Percentiles rank a stretch among this genome's conserved stretches.
These are phyloP conservation scores for Bombus pascuorum DNA, from an alignment of 1,140 invertebrate species.

Conservation along the genomic window DNA sequence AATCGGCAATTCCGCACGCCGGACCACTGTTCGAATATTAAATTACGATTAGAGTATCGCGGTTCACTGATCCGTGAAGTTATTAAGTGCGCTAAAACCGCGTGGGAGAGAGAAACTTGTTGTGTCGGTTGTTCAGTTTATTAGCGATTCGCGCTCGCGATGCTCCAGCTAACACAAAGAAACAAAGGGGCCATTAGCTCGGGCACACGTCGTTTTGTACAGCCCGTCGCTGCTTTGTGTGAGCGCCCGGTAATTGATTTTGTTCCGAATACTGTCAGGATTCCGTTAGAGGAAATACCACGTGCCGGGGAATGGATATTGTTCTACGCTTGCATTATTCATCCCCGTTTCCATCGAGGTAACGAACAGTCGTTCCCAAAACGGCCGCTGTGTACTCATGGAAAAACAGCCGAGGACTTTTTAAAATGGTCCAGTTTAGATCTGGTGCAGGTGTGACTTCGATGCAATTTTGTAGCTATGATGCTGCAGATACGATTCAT, in stretches of 20 bases:
- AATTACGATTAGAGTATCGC: constrained; percentile 29
- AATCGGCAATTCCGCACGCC: background rate
- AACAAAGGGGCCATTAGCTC: constrained; percentile 57
- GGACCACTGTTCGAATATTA: constrained; percentile 10
- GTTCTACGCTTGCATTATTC: constrained; percentile 38
- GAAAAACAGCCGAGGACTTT: background rate
- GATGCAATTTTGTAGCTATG: no score
- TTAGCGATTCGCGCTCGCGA: constrained; percentile 33
- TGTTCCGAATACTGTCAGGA: constrained; percentile 38
- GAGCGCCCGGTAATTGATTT: constrained; percentile 52
- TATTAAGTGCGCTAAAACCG: constrained; percentile 41
- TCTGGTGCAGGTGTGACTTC: no score
- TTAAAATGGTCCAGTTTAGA: background rate
- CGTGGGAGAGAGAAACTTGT: background rate
- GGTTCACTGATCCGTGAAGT: constrained; percentile 37
- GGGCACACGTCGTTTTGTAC: constrained; percentile 27
- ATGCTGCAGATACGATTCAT: no score
- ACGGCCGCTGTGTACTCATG: background rate
- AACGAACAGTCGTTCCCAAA: background rate
- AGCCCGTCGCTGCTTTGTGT: constrained; percentile 33
- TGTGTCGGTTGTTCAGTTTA: constrained; percentile 48
- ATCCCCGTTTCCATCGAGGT: background rate
- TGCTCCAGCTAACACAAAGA: background rate
- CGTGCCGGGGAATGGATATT: background rate
- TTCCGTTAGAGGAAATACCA: constrained; percentile 41